Conservation (phyloP, 1,140 invertebrate genomes). For the Ylistrum balloti region DNA sequence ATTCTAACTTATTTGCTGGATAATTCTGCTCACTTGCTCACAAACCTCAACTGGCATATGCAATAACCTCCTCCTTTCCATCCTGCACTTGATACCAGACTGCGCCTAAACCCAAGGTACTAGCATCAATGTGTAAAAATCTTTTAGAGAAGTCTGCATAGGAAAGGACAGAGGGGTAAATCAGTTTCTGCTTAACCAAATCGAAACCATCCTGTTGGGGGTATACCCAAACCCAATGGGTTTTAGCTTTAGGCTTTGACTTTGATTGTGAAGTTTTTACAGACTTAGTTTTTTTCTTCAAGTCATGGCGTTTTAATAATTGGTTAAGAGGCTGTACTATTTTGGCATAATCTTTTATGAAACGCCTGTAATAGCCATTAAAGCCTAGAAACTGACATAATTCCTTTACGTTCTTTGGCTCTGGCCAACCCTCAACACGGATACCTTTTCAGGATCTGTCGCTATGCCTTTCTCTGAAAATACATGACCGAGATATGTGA, state of each 20-base stretch:
- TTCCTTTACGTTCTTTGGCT: conserved; percentile 41
- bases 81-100: not conserved
- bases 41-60: not conserved
- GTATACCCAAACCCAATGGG: not conserved
- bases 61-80: conserved; percentile 17
- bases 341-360: conserved; percentile 45
- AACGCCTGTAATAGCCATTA: conserved; percentile 47
- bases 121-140: conserved; percentile 12
- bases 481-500: conserved; percentile 70
- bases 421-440: conserved; percentile 45
- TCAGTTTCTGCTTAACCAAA: not conserved
- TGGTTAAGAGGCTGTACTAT: conserved; percentile 50
- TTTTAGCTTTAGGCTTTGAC: not conserved
- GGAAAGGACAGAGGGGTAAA: not conserved
- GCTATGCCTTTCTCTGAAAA: conserved; percentile 68
- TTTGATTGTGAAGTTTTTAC: not conserved
- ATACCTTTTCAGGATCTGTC: conserved; percentile 43
- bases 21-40: not conserved
- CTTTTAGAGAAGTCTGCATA: conserved; percentile 7
- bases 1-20: conserved; percentile 42
- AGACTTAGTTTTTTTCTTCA: not conserved
- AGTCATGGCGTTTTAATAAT: conserved; percentile 40
- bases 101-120: not conserved
- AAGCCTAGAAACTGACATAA: conserved; percentile 49
- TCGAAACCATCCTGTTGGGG: not conserved